Base-by-base conservation (phyloP, 1,140 invertebrate species). In the Ostrea denselamellosa region DNA sequence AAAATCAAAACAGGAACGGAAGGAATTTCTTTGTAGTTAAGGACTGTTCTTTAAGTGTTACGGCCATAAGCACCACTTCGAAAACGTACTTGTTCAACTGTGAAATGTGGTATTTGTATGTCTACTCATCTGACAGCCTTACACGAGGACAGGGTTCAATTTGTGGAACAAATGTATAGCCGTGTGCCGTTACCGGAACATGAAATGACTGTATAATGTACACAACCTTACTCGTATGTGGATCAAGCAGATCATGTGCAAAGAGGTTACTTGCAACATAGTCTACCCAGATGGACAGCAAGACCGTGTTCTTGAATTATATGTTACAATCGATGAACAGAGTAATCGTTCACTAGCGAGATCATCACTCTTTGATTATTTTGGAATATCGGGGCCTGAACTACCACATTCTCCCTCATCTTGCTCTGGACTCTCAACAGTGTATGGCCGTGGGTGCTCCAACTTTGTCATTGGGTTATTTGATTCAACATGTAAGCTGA, bases 291-390 rank as follows among this genome's bases (percentile, higher is more conserved):
- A 56, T 2, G 86, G 82, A 44, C n/a, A 62, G 10, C 86, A 62
- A 44, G 83, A 83, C 52, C 5, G 65, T 25, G 51, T 68, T 9
- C 44, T 85, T 81, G 8, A 25, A 22, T 7, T 62, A 5, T 89
- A 89, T 65, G 85, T 82, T 2, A 77, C 85, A 25, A 85, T 89
- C 0, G 88, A 89, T 82, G 88, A 89, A 5, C 88, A 89, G 51
- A 89, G 88, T n/a, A 89, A 89, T 28, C 28, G 83, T 19, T 85
- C 88, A 2, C 34, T 89, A 62, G 85, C 85, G 12, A 28, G 17
- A 0, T 51, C 54, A 12, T 12, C 56, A 81, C 85, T 89, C 22
- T 89, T 89, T 65, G 88, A 89, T 19, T 22, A 51, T 54, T 87
- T 87, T 68, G n/a, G 17, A 65, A 51, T 34, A 19, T 8, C 56